Evolutionary conservation across 2,797 vertebrate genomes (phyloP).

Genomic region (Enteromius paludinosus): DNA sequence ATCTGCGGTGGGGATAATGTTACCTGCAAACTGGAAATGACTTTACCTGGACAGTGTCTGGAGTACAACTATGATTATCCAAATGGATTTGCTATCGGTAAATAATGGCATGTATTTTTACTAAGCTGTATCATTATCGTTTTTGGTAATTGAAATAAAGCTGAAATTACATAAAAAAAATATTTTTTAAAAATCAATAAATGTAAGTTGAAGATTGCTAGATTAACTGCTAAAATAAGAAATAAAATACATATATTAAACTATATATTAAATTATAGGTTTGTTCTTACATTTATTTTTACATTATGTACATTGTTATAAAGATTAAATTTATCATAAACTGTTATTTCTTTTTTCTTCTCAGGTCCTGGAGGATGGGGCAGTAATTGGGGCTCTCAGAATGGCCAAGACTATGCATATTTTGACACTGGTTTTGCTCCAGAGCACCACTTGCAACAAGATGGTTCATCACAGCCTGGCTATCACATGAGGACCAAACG

Average conservation of each 20-base stretch:
- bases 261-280: not conserved
- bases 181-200: not conserved
- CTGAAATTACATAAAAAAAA: not conserved
- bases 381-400: conserved; percentile 82
- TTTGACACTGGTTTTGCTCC: conserved; percentile 84
- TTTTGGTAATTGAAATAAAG: not conserved
- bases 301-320: not conserved
- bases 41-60: conserved; percentile 89
- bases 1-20: conserved; percentile 90
- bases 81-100: conserved; percentile 97
- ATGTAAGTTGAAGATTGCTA: not conserved
- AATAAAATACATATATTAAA: not conserved
- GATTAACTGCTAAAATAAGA: not conserved
- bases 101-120: conserved; percentile 41
- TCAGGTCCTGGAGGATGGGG: conserved; percentile 89
- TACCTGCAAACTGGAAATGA: conserved; percentile 90
- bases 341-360: not conserved
- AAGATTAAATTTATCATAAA: not conserved
- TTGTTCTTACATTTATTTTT: not conserved
- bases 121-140: not conserved
- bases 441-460: conserved; percentile 70
- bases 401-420: conserved; percentile 91
- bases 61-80: conserved; percentile 99
- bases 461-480: conserved; percentile 55
- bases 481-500: conserved; percentile 81